These are phyloP conservation scores for Isichthys henryi DNA, from an alignment of 2,113 vertebrate genomes.

Conservation along the genomic window DNA sequence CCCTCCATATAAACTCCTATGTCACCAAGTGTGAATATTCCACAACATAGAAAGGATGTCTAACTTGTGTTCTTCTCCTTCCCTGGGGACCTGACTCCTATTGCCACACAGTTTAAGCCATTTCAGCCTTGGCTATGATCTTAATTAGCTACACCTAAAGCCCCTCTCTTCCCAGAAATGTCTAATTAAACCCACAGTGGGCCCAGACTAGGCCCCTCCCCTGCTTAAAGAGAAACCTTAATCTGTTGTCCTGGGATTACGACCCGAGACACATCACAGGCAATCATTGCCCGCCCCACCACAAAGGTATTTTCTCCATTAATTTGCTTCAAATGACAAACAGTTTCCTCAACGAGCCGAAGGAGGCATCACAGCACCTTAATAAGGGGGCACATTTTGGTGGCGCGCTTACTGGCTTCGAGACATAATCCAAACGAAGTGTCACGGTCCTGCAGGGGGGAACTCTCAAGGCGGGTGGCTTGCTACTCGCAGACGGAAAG, in stretches of 20 bases:
- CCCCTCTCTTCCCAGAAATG: conserved; percentile 57
- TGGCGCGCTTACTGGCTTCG: conserved; percentile 31
- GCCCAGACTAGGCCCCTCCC: conserved; percentile 50
- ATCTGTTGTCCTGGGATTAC: conserved; percentile 66
- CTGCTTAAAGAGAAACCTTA: conserved; percentile 50
- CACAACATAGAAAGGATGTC: conserved; percentile 35
- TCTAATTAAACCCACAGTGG: conserved; percentile 64
- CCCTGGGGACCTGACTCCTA: conserved; percentile 53
- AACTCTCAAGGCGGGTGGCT: conserved; percentile 47
- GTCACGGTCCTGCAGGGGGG: conserved; percentile 40
- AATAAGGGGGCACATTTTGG: conserved; percentile 42
- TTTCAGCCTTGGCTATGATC: conserved; percentile 64
- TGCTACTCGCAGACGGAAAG: conserved; percentile 44
- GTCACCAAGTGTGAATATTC: conserved; percentile 36
- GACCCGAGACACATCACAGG: conserved; percentile 65
- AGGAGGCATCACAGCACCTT: conserved; percentile 50
- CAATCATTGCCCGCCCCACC: conserved; percentile 53
- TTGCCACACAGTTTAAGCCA: conserved; percentile 61
- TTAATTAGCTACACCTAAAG: conserved; percentile 70
- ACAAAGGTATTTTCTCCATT: conserved; percentile 52
- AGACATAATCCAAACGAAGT: conserved; percentile 36
- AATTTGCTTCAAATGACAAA: conserved; percentile 63
- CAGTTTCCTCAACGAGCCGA: conserved; percentile 57
- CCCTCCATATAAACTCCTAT: conserved; percentile 20
- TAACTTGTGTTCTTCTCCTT: conserved; percentile 38